A percentile compares a stretch with the other conserved stretches of the same genome.
These are phyloP conservation scores for Ptychadena robeensis DNA, from an alignment of 2,797 vertebrate genomes.

Conservation along the genomic window DNA sequence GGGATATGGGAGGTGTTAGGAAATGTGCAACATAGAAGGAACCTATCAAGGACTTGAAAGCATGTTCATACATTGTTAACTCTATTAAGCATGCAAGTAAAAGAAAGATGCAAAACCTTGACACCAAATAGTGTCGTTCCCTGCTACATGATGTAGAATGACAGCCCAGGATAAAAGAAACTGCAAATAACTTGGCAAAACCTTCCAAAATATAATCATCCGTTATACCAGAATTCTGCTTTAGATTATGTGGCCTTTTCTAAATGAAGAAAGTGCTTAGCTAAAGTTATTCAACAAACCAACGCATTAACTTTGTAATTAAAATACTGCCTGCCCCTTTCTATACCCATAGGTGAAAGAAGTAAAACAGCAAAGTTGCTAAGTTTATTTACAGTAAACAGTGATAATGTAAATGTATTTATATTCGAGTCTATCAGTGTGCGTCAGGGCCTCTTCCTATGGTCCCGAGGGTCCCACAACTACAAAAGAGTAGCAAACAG, in stretches of 20 bases:
- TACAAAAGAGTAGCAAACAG: slow-evolving; percentile 63
- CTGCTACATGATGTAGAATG: no score
- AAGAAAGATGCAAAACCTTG: no score
- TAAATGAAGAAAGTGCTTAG: background rate
- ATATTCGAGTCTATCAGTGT: slow-evolving; percentile 31
- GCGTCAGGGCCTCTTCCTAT: slow-evolving; percentile 29
- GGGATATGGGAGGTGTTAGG: no score
- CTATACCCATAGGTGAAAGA: background rate
- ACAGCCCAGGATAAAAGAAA: no score
- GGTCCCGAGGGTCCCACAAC: slow-evolving; percentile 60
- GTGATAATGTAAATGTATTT: slow-evolving; percentile 48
- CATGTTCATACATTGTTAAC: no score
- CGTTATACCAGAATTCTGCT: background rate
- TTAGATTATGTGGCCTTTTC: background rate
- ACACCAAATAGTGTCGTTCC: no score
- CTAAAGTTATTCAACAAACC: background rate
- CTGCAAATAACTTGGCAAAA: no score
- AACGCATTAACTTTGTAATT: background rate
- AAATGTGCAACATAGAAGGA: no score
- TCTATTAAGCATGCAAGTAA: no score
- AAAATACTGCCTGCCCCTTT: background rate
- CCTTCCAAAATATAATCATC: no score
- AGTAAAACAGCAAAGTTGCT: slow-evolving; percentile 14
- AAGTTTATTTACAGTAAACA: slow-evolving; percentile 49
- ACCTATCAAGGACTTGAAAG: no score